Evolutionary conservation across 2,797 vertebrate genomes (phyloP), one percentile per base, ranked within the genome.

Genomic region (Semaprochilodus insignis): DNA sequence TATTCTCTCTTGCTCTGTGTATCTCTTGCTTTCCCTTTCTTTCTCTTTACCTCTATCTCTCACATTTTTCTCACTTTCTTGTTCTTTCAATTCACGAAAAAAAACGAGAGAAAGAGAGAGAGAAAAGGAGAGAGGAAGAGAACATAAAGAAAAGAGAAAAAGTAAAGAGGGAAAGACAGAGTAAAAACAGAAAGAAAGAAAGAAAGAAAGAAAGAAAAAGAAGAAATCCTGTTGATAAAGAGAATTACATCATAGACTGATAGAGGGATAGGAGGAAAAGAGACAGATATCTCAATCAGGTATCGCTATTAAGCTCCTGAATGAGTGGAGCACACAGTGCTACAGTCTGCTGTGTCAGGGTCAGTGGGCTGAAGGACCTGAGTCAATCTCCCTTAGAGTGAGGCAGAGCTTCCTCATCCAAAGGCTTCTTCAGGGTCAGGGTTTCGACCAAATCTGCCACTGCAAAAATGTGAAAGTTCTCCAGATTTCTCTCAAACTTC

Each of bases 21-120:
- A 13, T 52, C 2, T 16, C 0, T 52, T 52, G 10, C 51, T 15
- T 52, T 52, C 10, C 7, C 51, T 52, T 52, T 16, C 15, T 1
- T 13, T 52, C 15, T 52, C 51, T 15, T 16, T 52, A 13, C 51
- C 51, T 52, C 15, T 52, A 2, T 52, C 51, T 52, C 51, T 52
- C 8, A 31, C 31, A 1, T 31, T 31, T 52, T 10, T 52, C 51
- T 52, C 8, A 31, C 31, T 31, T 31, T 31, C 31, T 31, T 31
- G 31, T 31, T 31, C 31, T 31, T 31, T 31, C 31, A 31, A 31
- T 31, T 31, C 3, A n/a, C n/a, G n/a, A n/a, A n/a, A n/a, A n/a
- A n/a, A n/a, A 34, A 51, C 60, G 54, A 55, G 15, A 62, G 66
- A 63, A 6, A 66, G 60, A 74, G 40, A 67, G 72, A 74, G 60